Evolutionary conservation across 30 jellyfish, hydroid and myxozoan species (phyloP).

Genomic region (Cassiopea andromeda): DNA sequence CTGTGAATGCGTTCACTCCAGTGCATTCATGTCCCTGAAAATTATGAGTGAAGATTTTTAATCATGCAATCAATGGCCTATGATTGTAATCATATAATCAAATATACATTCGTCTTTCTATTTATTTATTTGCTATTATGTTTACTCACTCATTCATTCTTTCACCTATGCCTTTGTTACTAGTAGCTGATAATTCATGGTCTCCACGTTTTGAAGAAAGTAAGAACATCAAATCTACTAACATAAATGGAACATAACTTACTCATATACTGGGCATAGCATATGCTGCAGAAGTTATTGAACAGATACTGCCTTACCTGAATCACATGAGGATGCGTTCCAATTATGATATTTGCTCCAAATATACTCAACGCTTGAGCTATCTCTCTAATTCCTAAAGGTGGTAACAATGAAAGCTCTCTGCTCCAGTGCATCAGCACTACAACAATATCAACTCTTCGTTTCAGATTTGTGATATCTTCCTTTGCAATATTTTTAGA

Average conservation of each 20-base stretch:
- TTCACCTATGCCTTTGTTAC: background rate
- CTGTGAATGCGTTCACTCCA: constrained; percentile 45
- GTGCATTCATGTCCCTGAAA: constrained; percentile 80
- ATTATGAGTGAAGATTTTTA: background rate
- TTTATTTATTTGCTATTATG: no score
- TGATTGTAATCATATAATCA: background rate
- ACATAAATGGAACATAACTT: background rate
- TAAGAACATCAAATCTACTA: background rate
- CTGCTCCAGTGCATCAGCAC: constrained; percentile 91
- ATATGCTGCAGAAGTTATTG: background rate
- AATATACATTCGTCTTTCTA: background rate
- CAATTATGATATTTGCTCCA: constrained; percentile 86
- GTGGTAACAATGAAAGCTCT: constrained; percentile 80
- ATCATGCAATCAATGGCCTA: background rate
- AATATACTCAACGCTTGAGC: constrained; percentile 52
- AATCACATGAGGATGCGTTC: constrained; percentile 90
- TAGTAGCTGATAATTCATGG: background rate
- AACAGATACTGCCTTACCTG: constrained; percentile 59
- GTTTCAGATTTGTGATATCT: constrained; percentile 42
- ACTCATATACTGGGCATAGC: background rate
- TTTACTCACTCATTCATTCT: background rate
- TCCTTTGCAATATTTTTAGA: constrained; percentile 15
- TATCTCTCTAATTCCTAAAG: constrained; percentile 69
- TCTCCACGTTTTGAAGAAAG: background rate
- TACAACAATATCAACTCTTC: constrained; percentile 65